Base-by-base conservation (phyloP, 2,888 invertebrate genomes). In the Dioctria linearis region DNA sequence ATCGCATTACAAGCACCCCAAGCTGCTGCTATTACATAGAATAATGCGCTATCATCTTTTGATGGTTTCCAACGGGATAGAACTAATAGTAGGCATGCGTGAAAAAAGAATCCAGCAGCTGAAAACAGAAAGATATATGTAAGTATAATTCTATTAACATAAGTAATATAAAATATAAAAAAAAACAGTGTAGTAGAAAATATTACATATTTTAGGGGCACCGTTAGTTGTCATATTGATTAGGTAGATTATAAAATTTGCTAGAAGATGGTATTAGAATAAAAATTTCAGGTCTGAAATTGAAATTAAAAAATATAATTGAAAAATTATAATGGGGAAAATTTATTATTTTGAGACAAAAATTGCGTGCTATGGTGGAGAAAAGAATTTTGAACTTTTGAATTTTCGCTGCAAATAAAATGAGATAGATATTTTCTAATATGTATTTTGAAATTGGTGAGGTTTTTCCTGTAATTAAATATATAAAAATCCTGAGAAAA, bases 1-100 rank as follows among this genome's bases (percentile, higher is more conserved):
- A 95, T 93, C 37, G 95, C 94, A 79, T 95, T 95, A 88, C 95
- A 95, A 3, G 95, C 95, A 13, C 95, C 95, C 95, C 95, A 96
- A 0, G 95, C 94, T 0, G 95, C 95, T 3, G 95, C 94, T 75
- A 95, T 94, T 39, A 95, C 94, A 83, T 95, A 95, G 81, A 95
- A 95, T 76, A 95, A 90, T 0, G 95, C 95, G 13, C 95, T 92
- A 85, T 95, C 95, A 78, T 95, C 95, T 81, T 92, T 92, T 0
- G 94, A 94, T 0, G 95, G 95, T 83, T 94, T 92, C 95, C 95
- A 95, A 46, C 94, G 90, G 82, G 95, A 90, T 84, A 95, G 88
- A 1, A 95, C 95, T 85, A 95, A 90, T 83, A 95, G 89, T 5
- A 95, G 90, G 84, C 95, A 95, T 5, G 94, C 93, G 84, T 95